Evolutionary conservation across 2,888 invertebrate species (phyloP).

Genomic region (Thecocarcelia acutangulata): DNA sequence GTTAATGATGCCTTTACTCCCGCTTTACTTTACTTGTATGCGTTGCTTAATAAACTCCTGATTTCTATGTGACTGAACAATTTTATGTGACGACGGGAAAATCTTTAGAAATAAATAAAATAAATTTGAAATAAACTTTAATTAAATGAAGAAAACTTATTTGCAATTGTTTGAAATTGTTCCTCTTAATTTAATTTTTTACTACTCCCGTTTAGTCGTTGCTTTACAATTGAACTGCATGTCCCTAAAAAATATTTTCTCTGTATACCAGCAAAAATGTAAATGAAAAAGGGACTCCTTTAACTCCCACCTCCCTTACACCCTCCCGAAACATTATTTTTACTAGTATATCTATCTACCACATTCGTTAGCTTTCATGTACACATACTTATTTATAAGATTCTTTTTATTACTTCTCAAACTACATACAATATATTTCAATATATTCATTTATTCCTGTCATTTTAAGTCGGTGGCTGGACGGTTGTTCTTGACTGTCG

Average conservation of each 20-base stretch:
- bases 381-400: constrained; percentile 12
- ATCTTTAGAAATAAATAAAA: constrained; percentile 48
- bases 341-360: constrained; percentile 16
- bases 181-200: constrained; percentile 22
- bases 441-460: constrained; percentile 42
- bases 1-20: constrained; percentile 3
- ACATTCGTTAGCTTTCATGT: constrained; percentile 17
- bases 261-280: constrained; percentile 66
- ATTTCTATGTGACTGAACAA: background rate
- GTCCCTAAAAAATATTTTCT: constrained; percentile 62
- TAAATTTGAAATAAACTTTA: constrained; percentile 45
- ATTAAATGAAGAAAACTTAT: constrained; percentile 29
- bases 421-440: too few species aligned
- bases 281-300: constrained; percentile 63
- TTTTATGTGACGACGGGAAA: background rate
- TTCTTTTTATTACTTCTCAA: constrained; percentile 1
- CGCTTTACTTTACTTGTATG: background rate
- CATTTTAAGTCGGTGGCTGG: constrained; percentile 14
- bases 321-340: background rate
- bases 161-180: constrained; percentile 15
- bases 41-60: background rate
- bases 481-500: constrained; percentile 15
- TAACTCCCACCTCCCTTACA: constrained; percentile 38
- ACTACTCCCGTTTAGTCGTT: constrained; percentile 43
- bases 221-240: constrained; percentile 37